Base-by-base conservation (phyloP, 2,113 vertebrate species). In the Labeo catla region DNA sequence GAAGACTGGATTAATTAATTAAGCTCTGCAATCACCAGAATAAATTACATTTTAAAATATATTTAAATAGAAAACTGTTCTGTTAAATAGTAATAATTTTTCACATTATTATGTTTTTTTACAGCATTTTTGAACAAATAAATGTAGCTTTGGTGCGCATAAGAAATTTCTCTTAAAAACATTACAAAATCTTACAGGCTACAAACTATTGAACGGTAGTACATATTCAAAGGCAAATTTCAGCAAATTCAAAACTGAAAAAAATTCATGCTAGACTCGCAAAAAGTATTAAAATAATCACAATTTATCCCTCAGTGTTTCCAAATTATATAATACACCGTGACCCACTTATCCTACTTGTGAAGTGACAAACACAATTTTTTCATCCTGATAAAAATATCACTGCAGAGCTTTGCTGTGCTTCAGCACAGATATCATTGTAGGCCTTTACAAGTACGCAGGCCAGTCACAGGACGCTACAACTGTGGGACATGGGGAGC, bases 401-500 rank as follows among this genome's bases (percentile, higher is more conserved):
- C 54, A 19, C 45, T 52, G 45, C n/a, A 36, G 63, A 70, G 63
- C 49, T n/a, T 43, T 57, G 47, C 66, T 43, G 34, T 83, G 49
- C 66, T 72, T 83, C 28, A 83, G 47, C 49, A 57, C 63, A 15
- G 15, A 68, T 72, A 39, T 43, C 6, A 7, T 70, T 28, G 28
- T 12, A 80, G 68, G 57, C 84, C 73, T 85, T 76, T 80, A 85
- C 86, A 82, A 84, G 89, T 81, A 86, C 59, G 63, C 47, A 76
- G 50, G 78, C 78, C 81, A 84, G 86, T 87, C 84, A 86, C 74
- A 86, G 86, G 84, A 83, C 79, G 68, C 76, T 73, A 81, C 81
- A 52, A 68, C 87, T 85, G 73, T 76, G 87, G 81, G 84, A 79
- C 90, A 85, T 88, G 76, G 87, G 50, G 87, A 68, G 90, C 57